Evolutionary conservation across 1,140 invertebrate species (phyloP).

Genomic region (Antheraea mylitta): DNA sequence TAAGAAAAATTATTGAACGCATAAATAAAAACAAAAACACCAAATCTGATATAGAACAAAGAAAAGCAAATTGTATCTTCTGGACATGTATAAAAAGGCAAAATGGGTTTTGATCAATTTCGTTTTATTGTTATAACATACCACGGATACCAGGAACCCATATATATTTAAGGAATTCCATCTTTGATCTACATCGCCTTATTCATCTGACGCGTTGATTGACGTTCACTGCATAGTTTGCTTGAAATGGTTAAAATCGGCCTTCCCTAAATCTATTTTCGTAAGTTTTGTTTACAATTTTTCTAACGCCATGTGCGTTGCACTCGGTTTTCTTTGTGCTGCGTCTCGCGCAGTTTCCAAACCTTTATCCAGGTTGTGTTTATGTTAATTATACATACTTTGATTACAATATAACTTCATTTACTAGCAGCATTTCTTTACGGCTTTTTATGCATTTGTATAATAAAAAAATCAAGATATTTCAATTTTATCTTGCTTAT

Average conservation of each 20-base stretch:
- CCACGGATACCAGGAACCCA: slow-evolving; percentile 6
- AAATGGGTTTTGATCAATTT: background rate
- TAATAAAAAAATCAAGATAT: no score
- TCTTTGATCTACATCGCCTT: slow-evolving; percentile 25
- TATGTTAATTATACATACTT: background rate
- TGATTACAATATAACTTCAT: background rate
- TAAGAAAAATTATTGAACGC: no score
- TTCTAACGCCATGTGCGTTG: slow-evolving; percentile 25
- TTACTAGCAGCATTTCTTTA: no score
- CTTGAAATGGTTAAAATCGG: slow-evolving; percentile 22
- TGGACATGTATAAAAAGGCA: background rate
- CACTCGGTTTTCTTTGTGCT: slow-evolving; percentile 15
- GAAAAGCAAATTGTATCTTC: background rate
- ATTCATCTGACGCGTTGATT: slow-evolving; percentile 30
- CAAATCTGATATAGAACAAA: background rate
- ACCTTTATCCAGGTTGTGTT: background rate
- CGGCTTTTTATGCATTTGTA: no score
- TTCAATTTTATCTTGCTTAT: no score
- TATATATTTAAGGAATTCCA: slow-evolving; percentile 17
- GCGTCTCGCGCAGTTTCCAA: background rate
- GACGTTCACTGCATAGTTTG: slow-evolving; percentile 19
- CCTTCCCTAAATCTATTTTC: slow-evolving; percentile 22
- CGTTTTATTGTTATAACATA: background rate
- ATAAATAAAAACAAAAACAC: no score
- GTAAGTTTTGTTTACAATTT: slow-evolving; percentile 24